Evolutionary conservation across 2,797 vertebrate genomes (phyloP), one percentile per base, ranked within the genome.

Genomic region (Pangasius macronema): DNA sequence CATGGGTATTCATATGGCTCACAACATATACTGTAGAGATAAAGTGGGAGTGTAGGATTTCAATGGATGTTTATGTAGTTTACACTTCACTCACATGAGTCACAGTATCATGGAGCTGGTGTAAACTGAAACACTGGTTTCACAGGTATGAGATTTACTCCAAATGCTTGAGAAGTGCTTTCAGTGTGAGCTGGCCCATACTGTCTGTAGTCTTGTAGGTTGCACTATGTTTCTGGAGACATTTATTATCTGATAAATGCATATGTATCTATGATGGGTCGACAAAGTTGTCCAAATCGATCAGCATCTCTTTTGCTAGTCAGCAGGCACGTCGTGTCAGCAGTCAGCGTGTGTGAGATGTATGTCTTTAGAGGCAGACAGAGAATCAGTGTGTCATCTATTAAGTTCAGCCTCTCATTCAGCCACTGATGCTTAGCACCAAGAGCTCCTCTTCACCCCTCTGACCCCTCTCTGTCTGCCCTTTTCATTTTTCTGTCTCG

Each of bases 391-490:
- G 75, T 73, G 88, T 87, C 83, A 85, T 75, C 57, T 27, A 24
- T 73, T 77, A 33, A 49, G 67, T 85, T 84, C 49, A 86, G 42
- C n/a, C 68, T 75, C 46, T 49, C 57, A 87, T 79, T 88, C 85
- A 86, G 65, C 39, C 63, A 27, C 6, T 51, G 57, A 65, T 70
- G 77, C 67, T 85, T 84, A 87, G 82, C 81, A 85, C 80, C 85
- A 84, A 89, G 46, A 86, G 67, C 57, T 82, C 84, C 84, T 86
- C 49, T 81, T 88, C 87, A 84, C 87, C 91, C 80, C 59, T 27
- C 85, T 84, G 65, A 84, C 85, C 88, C 18, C 36, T 59, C 73
- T 85, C 84, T 82, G 42, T 86, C 61, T 79, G 81, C 79, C 67
- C 36, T 68, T 68, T 53, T 77, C 89, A 63, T 73, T 75, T 73